Conservation (phyloP, 1,140 invertebrate genomes). For the Anastatus disparis region DNA sequence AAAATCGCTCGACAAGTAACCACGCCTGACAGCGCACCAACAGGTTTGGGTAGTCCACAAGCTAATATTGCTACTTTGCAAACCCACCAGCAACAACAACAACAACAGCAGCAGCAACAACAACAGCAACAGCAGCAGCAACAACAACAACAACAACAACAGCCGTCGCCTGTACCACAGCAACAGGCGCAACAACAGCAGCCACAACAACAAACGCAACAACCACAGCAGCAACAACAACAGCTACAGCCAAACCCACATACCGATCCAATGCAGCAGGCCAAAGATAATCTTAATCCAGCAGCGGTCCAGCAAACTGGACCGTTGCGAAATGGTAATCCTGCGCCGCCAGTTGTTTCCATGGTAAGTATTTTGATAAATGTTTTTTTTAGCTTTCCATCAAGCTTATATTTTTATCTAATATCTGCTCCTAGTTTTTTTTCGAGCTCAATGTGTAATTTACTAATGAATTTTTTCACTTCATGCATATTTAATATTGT, state of each 20-base stretch:
- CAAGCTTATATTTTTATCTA: too few relatives aligned
- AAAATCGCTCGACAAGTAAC: constrained; percentile 65
- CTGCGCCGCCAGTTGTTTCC: constrained; percentile 63
- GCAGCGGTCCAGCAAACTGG: constrained; percentile 61
- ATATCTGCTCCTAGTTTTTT: too few relatives aligned
- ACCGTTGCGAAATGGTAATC: constrained; percentile 62
- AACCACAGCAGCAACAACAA: constrained; percentile 41
- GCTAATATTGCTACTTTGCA: constrained; percentile 60
- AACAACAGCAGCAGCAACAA: constrained; percentile 56
- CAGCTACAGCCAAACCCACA: constrained; percentile 49
- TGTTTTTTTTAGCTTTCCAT: too few relatives aligned
- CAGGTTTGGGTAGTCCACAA: constrained; percentile 65
- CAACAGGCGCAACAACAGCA: constrained; percentile 50
- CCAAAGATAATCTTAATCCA: constrained; percentile 64
- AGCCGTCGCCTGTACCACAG: constrained; percentile 56
- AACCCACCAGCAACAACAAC: constrained; percentile 58
- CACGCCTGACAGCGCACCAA: constrained; percentile 63
- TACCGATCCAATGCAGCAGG: constrained; percentile 65
- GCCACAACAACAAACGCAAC: constrained; percentile 34
- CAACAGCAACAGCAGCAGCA: constrained; percentile 59
- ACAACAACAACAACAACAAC: constrained; percentile 43
- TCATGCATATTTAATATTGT: too few relatives aligned
- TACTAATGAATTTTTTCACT: too few relatives aligned
- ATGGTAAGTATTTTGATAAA: constrained; percentile 63
- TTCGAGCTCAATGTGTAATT: too few relatives aligned